A percentile compares a stretch with the other conserved stretches of the same genome.
Evolutionary conservation across 1,140 invertebrate genomes (phyloP).

Genomic region (Atta texana): DNA sequence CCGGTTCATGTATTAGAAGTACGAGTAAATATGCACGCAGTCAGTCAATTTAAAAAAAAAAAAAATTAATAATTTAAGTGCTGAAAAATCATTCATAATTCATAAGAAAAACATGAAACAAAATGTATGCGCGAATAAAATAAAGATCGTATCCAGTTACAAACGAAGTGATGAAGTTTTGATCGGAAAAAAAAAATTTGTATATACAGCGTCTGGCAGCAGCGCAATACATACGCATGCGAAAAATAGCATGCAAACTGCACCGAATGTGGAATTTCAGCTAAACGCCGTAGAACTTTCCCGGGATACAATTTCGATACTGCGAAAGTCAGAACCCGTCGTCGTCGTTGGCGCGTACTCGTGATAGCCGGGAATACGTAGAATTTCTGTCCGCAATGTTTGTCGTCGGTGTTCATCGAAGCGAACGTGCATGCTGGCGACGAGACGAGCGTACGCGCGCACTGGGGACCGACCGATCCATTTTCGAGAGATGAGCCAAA

Average conservation of each 20-base stretch:
- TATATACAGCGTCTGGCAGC: background rate
- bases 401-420: constrained; percentile 57
- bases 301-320: constrained; percentile 54
- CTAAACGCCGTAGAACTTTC: constrained; percentile 45
- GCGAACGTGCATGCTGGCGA: constrained; percentile 6
- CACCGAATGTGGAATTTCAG: constrained; percentile 29
- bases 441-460: constrained; percentile 14
- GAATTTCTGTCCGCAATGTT: constrained; percentile 59
- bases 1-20: constrained; percentile 14
- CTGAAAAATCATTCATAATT: background rate
- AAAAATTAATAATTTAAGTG: constrained; percentile 18
- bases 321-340: constrained; percentile 43
- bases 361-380: constrained; percentile 56
- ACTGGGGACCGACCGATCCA: constrained; percentile 41
- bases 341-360: constrained; percentile 51
- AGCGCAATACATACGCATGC: background rate
- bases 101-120: background rate
- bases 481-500: constrained; percentile 46
- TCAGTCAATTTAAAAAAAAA: background rate
- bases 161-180: background rate
- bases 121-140: background rate
- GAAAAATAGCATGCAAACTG: constrained; percentile 35
- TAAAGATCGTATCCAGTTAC: background rate
- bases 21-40: background rate
- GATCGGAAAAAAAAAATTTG: background rate